These are phyloP conservation scores for Limnephilus rhombicus DNA, from an alignment of 2,888 invertebrate species.

Conservation along the genomic window DNA sequence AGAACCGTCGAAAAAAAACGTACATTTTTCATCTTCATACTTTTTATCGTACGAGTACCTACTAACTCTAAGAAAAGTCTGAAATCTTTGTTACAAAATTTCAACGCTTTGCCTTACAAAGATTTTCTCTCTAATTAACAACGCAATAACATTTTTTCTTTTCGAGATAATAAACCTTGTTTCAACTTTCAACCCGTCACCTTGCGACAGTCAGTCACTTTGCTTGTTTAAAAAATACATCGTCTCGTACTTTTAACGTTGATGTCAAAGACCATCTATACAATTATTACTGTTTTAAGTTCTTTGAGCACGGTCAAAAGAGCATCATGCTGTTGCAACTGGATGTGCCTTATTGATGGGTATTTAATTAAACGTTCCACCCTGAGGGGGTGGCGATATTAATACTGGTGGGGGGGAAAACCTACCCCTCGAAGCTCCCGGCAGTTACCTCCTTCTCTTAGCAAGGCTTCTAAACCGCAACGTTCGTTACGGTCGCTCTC, in stretches of 20 bases:
- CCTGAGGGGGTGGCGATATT: constrained; percentile 51
- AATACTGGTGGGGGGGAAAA: constrained; percentile 45
- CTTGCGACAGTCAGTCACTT: neutral
- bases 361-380: constrained; percentile 50
- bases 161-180: neutral
- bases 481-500: constrained; percentile 82
- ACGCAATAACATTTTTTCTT: neutral
- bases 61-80: neutral
- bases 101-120: neutral
- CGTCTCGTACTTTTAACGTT: constrained; percentile 20
- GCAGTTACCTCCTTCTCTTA: constrained; percentile 7
- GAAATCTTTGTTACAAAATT: neutral
- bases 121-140: neutral
- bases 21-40: neutral
- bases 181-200: neutral
- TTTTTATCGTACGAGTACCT: too few species aligned
- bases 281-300: neutral
- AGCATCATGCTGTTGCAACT: constrained; percentile 41
- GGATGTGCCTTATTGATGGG: constrained; percentile 49
- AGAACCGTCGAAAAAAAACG: neutral
- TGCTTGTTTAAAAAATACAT: neutral
- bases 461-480: constrained; percentile 74
- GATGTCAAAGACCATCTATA: neutral
- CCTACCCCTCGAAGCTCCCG: neutral
- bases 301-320: constrained; percentile 44